phyloP scores from a whole-genome alignment of 2,888 invertebrate genomes.

The Timema cristinae region DNA sequence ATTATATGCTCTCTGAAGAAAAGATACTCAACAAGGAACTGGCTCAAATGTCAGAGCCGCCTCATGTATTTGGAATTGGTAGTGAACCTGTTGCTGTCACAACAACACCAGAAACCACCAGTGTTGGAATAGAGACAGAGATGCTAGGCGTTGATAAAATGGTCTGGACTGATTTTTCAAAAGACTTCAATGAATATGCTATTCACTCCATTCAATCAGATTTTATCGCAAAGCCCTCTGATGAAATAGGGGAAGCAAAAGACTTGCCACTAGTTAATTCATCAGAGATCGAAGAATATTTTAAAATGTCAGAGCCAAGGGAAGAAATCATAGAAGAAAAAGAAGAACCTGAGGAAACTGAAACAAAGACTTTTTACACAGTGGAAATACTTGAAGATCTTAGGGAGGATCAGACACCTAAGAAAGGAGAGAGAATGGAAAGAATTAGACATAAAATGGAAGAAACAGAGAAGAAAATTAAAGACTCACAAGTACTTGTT shows the following conservation, averaged over 20 bases:
- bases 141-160: constrained; percentile 2
- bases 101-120: neutral
- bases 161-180: neutral
- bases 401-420: neutral
- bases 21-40: constrained; percentile 39
- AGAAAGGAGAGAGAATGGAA: too few species aligned
- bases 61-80: neutral
- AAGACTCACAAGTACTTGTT: too few species aligned
- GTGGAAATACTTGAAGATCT: neutral
- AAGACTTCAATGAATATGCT: neutral
- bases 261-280: too few species aligned
- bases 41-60: neutral
- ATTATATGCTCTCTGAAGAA: constrained; percentile 46
- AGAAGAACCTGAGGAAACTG: too few species aligned
- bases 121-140: neutral
- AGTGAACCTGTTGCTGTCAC: neutral
- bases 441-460: too few species aligned
- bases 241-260: neutral
- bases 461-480: too few species aligned
- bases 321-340: too few species aligned
- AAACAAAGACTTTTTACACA: neutral
- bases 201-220: neutral
- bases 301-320: too few species aligned
- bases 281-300: too few species aligned
- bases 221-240: neutral